Evolutionary conservation across 2,113 vertebrate genomes (phyloP).

Genomic region (Grallaria varia): DNA sequence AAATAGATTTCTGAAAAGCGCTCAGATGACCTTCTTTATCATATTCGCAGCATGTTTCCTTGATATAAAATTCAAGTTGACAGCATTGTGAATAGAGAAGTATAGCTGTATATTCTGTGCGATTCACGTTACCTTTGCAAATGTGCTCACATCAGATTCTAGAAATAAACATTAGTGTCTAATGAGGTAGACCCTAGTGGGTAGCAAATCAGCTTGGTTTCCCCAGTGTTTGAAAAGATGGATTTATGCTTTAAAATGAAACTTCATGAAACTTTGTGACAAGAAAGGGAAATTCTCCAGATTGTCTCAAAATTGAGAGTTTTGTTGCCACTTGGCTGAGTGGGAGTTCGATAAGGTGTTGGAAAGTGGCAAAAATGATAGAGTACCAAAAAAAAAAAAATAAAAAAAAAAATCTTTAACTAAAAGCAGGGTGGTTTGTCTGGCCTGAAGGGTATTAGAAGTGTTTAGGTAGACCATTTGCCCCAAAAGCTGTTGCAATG

Average conservation of each 20-base stretch:
- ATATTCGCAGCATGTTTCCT: conserved; percentile 7
- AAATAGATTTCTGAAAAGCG: conserved; percentile 29
- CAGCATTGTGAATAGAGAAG: conserved; percentile 15
- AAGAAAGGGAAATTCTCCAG: conserved; percentile 47
- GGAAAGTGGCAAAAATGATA: background rate
- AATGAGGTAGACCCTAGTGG: conserved; percentile 9
- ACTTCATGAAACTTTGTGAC: conserved; percentile 36
- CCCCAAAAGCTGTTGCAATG: background rate
- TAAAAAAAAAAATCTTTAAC: background rate
- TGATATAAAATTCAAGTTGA: conserved; percentile 17
- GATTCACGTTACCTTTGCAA: conserved; percentile 52
- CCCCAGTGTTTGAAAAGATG: background rate
- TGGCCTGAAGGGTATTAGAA: background rate
- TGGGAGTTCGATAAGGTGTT: conserved; percentile 19
- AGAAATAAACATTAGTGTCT: conserved; percentile 16
- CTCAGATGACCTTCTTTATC: background rate
- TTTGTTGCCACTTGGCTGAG: conserved; percentile 39
- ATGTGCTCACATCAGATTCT: background rate
- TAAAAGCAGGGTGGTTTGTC: background rate
- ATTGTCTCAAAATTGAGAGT: conserved; percentile 45
- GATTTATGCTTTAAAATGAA: conserved; percentile 6
- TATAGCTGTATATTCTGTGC: background rate
- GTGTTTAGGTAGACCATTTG: background rate
- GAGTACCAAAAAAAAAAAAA: background rate
- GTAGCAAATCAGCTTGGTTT: conserved; percentile 16